Evolutionary conservation across 2,888 invertebrate species (phyloP), one percentile per base, ranked within the genome.

Genomic region (Morpho deidamia): DNA sequence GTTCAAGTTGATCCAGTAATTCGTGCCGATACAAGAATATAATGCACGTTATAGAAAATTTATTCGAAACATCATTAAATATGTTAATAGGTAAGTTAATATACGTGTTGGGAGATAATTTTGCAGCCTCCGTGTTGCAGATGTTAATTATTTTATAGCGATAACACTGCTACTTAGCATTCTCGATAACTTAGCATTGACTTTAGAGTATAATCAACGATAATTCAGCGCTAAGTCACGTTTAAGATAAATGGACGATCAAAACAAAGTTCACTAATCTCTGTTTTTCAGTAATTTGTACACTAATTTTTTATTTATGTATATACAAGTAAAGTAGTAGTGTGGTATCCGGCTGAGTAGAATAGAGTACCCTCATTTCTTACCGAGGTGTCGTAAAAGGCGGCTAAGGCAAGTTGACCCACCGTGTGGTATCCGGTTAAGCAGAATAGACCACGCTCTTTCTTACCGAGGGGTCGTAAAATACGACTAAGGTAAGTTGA

Each of bases 81-180:
- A 66, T 64, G 63, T 62, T 65, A 65, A 67, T 67, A 58, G 60
- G 58, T 57, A 59, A 63, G 60, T 64, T 65, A 66, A 66, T 65
- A 67, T 63, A 59, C 65, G 58, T 62, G 64, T 62, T 59, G 55
- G 38, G 44, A 60, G 60, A 63, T 65, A 63, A 62, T 61, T 59
- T 60, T 44, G 47, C 47, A 55, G 55, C 53, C 56, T 47, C 60
- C 41, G 53, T 55, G 52, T 56, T 58, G 58, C 58, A 55, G 55
- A 62, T 60, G 60, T 56, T 59, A 62, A 62, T 63, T 63, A 63
- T 59, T 60, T 59, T 55, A 59, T 55, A 56, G 44, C 46, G 58
- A 59, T 60, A 58, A 50, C 54, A 56, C 54, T 40, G 47, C 56
- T 49, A 51, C 54, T 62, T 59, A 58, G 51, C 55, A 47, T 50